These are phyloP conservation scores for Monoplex corrugatus DNA, from an alignment of 2,888 invertebrate species.

Conservation along the genomic window DNA sequence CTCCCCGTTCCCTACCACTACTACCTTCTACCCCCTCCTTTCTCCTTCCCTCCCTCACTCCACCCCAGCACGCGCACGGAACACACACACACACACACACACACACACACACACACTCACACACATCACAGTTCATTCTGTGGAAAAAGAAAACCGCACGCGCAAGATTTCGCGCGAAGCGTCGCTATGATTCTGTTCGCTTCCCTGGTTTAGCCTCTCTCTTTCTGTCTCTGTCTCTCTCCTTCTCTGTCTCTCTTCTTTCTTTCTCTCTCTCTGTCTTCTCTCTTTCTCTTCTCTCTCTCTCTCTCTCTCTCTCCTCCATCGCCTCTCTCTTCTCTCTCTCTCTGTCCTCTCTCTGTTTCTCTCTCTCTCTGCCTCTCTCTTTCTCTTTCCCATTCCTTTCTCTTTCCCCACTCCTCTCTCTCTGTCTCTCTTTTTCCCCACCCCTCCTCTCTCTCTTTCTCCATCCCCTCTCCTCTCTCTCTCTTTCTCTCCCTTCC, in stretches of 20 bases:
- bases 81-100: not conserved
- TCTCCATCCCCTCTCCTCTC: not conserved
- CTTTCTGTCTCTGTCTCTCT: not conserved
- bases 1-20: not conserved
- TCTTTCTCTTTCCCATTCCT: not conserved
- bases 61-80: not conserved
- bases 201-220: not conserved
- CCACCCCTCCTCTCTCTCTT: not conserved
- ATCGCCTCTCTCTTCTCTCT: not conserved
- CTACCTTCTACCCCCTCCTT: not conserved
- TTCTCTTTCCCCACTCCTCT: not conserved
- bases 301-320: not conserved
- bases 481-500: not conserved
- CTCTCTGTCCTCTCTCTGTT: not conserved
- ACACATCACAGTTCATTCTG: not conserved
- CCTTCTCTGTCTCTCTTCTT: not conserved
- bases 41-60: not conserved
- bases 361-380: not conserved
- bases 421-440: not conserved
- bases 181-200: too few species aligned
- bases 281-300: not conserved
- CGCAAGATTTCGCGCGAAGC: too few species aligned
- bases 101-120: not conserved
- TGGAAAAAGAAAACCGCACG: not conserved
- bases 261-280: not conserved